Evolutionary conservation across 2,797 vertebrate genomes (phyloP).

Genomic region (Scleropages formosus): DNA sequence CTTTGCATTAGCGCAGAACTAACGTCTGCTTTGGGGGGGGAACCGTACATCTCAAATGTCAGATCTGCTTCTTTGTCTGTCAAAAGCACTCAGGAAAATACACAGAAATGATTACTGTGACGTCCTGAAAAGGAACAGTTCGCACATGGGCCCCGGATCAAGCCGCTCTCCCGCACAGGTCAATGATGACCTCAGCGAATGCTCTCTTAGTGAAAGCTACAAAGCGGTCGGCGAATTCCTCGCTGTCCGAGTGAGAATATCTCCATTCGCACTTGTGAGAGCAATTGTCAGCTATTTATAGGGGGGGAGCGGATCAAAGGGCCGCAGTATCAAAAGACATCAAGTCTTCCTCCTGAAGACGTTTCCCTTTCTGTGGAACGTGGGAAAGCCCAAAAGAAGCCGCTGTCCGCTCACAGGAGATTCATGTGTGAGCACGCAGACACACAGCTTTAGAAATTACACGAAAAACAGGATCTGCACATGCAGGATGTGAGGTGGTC

Average conservation of each 20-base stretch:
- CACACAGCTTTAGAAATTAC: background rate
- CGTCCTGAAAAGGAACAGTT: background rate
- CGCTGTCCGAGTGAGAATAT: conserved; percentile 42
- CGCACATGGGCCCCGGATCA: background rate
- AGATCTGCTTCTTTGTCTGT: background rate
- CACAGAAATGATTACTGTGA: background rate
- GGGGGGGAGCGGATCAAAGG: conserved; percentile 19
- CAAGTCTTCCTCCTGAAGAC: conserved; percentile 7
- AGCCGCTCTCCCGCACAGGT: conserved; percentile 35
- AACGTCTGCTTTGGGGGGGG: background rate
- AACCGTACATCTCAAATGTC: background rate
- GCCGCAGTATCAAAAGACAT: background rate
- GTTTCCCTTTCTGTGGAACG: background rate
- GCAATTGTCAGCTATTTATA: conserved; percentile 47
- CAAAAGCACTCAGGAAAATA: background rate
- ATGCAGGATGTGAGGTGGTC: background rate
- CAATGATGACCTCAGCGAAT: conserved; percentile 46
- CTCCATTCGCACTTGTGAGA: conserved; percentile 45
- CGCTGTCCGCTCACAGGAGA: background rate
- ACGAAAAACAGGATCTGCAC: background rate
- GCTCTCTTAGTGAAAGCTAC: conserved; percentile 9
- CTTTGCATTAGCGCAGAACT: background rate
- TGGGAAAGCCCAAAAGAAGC: conserved; percentile 14
- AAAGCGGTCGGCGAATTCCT: conserved; percentile 34
- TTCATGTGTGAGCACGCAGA: background rate